Evolutionary conservation across 1,140 invertebrate species (phyloP), one percentile per base, ranked within the genome.

Genomic region (Euglossa dilemma): DNA sequence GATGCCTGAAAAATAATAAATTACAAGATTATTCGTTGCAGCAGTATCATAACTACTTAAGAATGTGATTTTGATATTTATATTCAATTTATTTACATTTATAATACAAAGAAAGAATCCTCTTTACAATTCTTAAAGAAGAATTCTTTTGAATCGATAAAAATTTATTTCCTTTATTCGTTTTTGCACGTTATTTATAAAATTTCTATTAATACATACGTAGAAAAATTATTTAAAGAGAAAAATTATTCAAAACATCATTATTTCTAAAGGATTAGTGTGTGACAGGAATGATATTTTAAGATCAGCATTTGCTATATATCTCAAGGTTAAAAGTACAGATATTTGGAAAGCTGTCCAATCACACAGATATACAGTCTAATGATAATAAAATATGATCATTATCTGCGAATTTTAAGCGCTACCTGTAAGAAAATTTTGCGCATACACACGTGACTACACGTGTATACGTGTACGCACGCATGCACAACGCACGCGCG

Each of bases 1-100:
- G 94, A 95, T 92, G 95, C 94, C 95, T 96, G 89, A 43, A 74
- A 95, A 95, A 85, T 80, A 86, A 87, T 47, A 85, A 80, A 85
- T 47, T 11, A 79, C 67, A 85, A 69, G 16, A 28, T 80, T 75
- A 23, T 63, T 25, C 23, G 73, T 67, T 78, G 63, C 54, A 54
- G 18, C 36, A 73, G 36, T 28, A 16, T 18, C 59, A 52, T 50
- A 70, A 18, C 14, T n/a, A 52, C 43, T 28, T 47, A 36, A 50
- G 18, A 25, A 54, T 45, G 6, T 75, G 4, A 57, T 76, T 25
- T 11, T 25, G 56, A 73, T n/a, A 52, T n/a, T 64, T 73, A 9
- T 6, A 1, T 18, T 56, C 6, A 59, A 20, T 36, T 16, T 36
- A n/a, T 59, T 52, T 36, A 47, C 18, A 6, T 64, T 66, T 66